These are phyloP conservation scores for Chrysotoxum bicinctum DNA, from an alignment of 2,888 invertebrate genomes.

Conservation along the genomic window DNA sequence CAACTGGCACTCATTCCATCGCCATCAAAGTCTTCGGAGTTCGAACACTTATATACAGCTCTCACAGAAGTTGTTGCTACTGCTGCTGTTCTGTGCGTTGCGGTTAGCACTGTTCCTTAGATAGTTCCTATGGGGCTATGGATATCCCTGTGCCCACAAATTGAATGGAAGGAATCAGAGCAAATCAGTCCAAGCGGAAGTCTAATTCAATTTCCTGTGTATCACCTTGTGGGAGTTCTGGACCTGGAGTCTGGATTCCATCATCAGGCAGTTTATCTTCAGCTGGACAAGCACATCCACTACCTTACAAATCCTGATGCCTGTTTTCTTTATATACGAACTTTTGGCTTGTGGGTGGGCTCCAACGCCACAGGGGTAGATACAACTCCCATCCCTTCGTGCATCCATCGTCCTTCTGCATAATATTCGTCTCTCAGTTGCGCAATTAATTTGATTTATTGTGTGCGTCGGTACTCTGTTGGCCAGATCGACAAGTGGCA, in stretches of 20 bases:
- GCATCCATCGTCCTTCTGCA: conserved; percentile 3
- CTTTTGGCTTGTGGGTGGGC: background rate
- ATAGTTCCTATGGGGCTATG: conserved; percentile 16
- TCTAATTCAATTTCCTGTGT: conserved; percentile 65
- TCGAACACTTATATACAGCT: background rate
- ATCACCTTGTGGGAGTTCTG: conserved; percentile 31
- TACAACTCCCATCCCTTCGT: background rate
- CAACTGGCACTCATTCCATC: background rate
- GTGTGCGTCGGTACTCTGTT: conserved; percentile 58
- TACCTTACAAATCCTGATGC: conserved; percentile 1
- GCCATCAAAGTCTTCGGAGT: background rate
- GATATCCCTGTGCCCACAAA: conserved; percentile 59
- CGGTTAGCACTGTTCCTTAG: conserved; percentile 15
- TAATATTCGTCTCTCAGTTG: conserved; percentile 46
- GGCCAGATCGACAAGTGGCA: conserved; percentile 62
- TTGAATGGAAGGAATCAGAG: conserved; percentile 62
- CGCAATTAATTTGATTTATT: conserved; percentile 72
- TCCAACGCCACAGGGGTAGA: background rate
- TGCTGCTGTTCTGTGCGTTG: conserved; percentile 27
- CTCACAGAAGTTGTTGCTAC: conserved; percentile 3
- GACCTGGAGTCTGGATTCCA: background rate
- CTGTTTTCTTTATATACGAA: conserved; percentile 1
- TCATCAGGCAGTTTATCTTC: conserved; percentile 41
- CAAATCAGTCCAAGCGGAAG: conserved; percentile 59
- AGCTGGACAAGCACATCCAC: conserved; percentile 16